Conservation (phyloP, 2,888 invertebrate genomes). For the Monopis laevigella region DNA sequence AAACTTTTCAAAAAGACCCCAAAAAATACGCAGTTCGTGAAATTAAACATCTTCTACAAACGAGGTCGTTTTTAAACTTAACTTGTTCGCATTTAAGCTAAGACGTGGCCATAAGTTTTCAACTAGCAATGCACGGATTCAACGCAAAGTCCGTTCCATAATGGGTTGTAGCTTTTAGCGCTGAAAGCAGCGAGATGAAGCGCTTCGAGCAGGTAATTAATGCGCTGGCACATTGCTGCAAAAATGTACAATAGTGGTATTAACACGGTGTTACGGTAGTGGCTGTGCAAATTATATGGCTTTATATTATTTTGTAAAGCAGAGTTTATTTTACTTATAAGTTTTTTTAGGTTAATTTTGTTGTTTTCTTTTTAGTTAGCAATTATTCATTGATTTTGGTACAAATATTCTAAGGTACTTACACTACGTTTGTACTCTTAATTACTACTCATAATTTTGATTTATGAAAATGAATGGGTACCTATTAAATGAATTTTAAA, state of each 20-base stretch:
- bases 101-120: conserved; percentile 6
- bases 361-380: too few relatives aligned
- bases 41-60: too few relatives aligned
- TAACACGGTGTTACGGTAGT: conserved; percentile 13
- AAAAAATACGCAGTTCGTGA: too few relatives aligned
- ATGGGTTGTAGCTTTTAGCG: conserved; percentile 27
- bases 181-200: conserved; percentile 10
- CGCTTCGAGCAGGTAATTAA: conserved; percentile 23
- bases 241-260: conserved; percentile 22
- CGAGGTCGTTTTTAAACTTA: conserved; percentile 1
- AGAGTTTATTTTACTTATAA: too few relatives aligned
- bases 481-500: too few relatives aligned
- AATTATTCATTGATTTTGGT: too few relatives aligned
- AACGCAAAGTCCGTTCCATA: conserved; percentile 22
- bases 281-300: neutral
- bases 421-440: too few relatives aligned
- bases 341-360: too few relatives aligned
- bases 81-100: conserved; percentile 4
- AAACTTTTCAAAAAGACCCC: too few relatives aligned
- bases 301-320: neutral
- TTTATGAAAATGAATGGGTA: too few relatives aligned
- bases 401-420: too few relatives aligned
- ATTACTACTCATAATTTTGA: too few relatives aligned
- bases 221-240: conserved; percentile 27
- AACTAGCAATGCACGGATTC: conserved; percentile 7